Conservation (phyloP, 2,113 vertebrate species). For the Ceratotherium simum region DNA sequence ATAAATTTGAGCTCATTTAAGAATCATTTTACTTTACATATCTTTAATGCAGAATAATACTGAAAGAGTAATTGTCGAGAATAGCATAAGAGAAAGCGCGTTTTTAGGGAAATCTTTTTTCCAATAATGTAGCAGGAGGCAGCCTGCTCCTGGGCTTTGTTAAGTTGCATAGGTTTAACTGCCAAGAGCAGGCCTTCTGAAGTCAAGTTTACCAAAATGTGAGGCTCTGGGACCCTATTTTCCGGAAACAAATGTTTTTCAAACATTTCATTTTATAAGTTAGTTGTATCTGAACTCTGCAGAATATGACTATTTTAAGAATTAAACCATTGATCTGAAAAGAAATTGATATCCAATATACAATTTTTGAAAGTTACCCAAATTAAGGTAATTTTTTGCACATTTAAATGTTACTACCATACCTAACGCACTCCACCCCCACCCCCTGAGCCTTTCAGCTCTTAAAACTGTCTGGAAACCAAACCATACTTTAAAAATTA, state of each 20-base stretch:
- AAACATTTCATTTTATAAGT: conserved; percentile 77
- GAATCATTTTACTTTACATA: background rate
- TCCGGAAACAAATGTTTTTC: conserved; percentile 74
- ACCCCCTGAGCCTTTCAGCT: conserved; percentile 55
- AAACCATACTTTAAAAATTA: conserved; percentile 73
- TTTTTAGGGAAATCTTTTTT: conserved; percentile 74
- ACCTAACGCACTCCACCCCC: conserved; percentile 7
- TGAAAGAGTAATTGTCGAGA: conserved; percentile 77
- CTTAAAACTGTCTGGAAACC: conserved; percentile 76
- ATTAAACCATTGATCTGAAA: conserved; percentile 66
- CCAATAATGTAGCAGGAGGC: conserved; percentile 72
- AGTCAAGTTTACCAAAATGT: conserved; percentile 81
- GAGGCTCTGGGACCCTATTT: conserved; percentile 57
- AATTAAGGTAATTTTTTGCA: conserved; percentile 73
- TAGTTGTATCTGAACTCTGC: conserved; percentile 66
- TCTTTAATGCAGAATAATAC: conserved; percentile 56
- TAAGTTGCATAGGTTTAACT: conserved; percentile 74
- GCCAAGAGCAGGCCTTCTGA: conserved; percentile 82
- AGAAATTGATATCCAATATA: conserved; percentile 66
- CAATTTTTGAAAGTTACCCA: conserved; percentile 50
- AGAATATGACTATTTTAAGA: conserved; percentile 61
- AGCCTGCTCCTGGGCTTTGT: conserved; percentile 78
- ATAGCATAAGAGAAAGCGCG: conserved; percentile 52
- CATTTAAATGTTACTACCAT: conserved; percentile 48
- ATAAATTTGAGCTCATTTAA: conserved; percentile 14